Evolutionary conservation across 2,888 invertebrate species (phyloP), one percentile per base, ranked within the genome.

Genomic region (Drosophila subsilvestris): DNA sequence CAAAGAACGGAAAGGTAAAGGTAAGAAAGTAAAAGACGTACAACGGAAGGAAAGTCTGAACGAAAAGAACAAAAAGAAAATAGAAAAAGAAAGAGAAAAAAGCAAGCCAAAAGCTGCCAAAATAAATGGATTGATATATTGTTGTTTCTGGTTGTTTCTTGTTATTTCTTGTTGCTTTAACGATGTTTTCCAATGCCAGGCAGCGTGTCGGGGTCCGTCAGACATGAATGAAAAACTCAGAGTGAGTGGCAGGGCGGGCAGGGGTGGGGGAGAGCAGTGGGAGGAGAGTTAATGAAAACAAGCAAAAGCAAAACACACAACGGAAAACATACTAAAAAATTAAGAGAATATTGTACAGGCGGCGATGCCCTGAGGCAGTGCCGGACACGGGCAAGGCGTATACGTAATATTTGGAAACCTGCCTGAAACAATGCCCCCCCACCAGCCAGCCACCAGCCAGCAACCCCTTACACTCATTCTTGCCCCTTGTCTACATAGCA

Each of bases 121-220:
- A 71, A 70, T 63, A 70, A 72, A 70, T 70, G 57, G 63, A 63
- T 72, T 60, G 56, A 63, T 59, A 59, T 45, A 60, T 56, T 53
- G 32, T 20, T 25, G 42, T 32, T 53, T 32, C 20, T 37, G 25
- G 25, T 25, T 4, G 25, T 44, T 32, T 48, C 20, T 37, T 61
- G 37, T 51, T 25, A 25, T 25, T 57, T 59, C 67, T 79, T 37
- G 50, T 77, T 78, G 69, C 53, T 75, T 63, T 61, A 70, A 75
- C 70, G 63, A 75, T 67, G 66, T 58, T 85, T 63, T 68, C 62
- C 84, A 81, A 80, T 86, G 84, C 80, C 86, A 83, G 70, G 63
- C 63, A 32, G 63, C 29, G 63, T 63, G 47, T 37, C 14, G 27
- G 14, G 37, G 14, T 37, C 14, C 20, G 22, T 22, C 44, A 60